Evolutionary conservation across 2,797 vertebrate genomes (phyloP), one percentile per base, ranked within the genome.

Genomic region (Crypturellus tataupa): DNA sequence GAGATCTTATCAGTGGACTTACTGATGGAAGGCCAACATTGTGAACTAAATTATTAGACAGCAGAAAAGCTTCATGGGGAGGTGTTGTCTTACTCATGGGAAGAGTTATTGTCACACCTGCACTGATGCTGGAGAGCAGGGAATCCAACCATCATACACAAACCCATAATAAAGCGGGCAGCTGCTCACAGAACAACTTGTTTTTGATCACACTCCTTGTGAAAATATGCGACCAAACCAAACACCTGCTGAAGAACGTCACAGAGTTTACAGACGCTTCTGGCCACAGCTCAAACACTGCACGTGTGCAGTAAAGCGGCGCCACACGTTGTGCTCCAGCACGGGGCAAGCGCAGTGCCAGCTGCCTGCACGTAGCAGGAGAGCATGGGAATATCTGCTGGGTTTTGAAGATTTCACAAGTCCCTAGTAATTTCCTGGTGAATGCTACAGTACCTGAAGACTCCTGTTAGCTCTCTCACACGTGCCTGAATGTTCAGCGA

Each of bases 191-290:
- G 51, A 84, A 46, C 40, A 87, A 65, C 25, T 76, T 56, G 8
- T 3, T 39, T 89, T 90, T 91, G 65, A 65, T 63, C 42, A 69
- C 56, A 71, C 5, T 44, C 85, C 60, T 56, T 46, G 86, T 83
- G 72, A 83, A 76, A 84, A 44, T 35, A 35, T 13, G 14, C 0
- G 2, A 83, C 11, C 14, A 89, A 90, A 93, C 33, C 25, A 58
- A 93, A 84, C 35, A 95, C 82, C 89, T 89, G 20, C 33, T 55
- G 84, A 93, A 75, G 91, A 89, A 95, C 64, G 27, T 18, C 67
- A 31, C 75, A 63, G 56, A 85, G 62, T 46, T 85, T 85, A 76
- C 58, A 65, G 63, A 89, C 46, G 37, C 84, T 91, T 93, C 76
- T 82, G 82, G 83, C 65, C 65, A 37, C n/a, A 79, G 73, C 15